Percentiles rank a stretch among this genome's conserved stretches.
These are phyloP conservation scores for Zaprionus africanus DNA, from an alignment of 1,140 invertebrate genomes.

Conservation along the genomic window DNA sequence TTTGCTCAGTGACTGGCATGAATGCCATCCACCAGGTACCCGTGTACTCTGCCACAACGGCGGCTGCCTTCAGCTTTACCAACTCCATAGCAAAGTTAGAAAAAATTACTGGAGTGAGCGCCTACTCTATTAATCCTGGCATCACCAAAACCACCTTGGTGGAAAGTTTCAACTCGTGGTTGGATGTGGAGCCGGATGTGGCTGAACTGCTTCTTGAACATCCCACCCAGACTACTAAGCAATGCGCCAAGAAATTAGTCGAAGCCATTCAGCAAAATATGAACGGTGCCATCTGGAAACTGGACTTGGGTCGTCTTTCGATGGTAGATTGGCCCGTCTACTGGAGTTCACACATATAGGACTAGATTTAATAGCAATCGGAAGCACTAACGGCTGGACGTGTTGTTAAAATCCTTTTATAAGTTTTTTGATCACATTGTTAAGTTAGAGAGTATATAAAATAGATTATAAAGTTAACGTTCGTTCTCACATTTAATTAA, in stretches of 20 bases:
- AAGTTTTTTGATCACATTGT: no score
- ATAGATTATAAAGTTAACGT: no score
- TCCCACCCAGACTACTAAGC: conserved; percentile 56
- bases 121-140: conserved; percentile 69
- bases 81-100: conserved; percentile 74
- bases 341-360: conserved; percentile 70
- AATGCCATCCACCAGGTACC: conserved; percentile 80
- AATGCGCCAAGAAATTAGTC: conserved; percentile 68
- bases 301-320: conserved; percentile 64
- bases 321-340: conserved; percentile 60
- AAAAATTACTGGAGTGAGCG: conserved; percentile 58
- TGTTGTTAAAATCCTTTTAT: no score
- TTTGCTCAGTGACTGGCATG: conserved; percentile 87
- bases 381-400: no score
- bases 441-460: no score
- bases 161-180: conserved; percentile 71
- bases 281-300: conserved; percentile 74
- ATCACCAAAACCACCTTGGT: conserved; percentile 63
- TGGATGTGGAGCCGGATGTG: conserved; percentile 68
- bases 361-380: no score
- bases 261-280: conserved; percentile 72
- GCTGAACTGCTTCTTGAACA: conserved; percentile 53
- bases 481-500: no score
- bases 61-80: conserved; percentile 85
- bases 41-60: conserved; percentile 85